Conservation (phyloP, 2,797 vertebrate species). For the Fundulus diaphanus region DNA sequence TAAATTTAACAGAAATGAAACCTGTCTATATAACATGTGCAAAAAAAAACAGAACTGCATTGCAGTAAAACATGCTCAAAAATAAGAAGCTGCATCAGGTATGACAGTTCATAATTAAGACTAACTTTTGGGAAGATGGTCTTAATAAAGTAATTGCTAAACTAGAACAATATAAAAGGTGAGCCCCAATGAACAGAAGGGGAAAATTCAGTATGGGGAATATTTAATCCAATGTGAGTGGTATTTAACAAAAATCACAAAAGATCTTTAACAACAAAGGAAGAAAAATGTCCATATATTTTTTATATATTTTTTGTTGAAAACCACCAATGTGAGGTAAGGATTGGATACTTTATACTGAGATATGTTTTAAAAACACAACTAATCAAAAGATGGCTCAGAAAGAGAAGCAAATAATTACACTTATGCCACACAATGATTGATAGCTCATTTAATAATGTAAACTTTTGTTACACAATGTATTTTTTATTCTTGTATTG, state of each 20-base stretch:
- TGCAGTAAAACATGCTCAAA: too few relatives aligned
- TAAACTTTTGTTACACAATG: conserved; percentile 22
- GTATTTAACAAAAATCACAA: not conserved
- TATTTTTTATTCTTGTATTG: conserved; percentile 42
- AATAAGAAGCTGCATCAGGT: too few relatives aligned
- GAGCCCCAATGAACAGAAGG: too few relatives aligned
- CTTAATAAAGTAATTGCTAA: too few relatives aligned
- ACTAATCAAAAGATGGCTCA: conserved; percentile 11
- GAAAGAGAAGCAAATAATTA: not conserved
- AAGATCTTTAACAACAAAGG: not conserved
- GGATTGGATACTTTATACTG: not conserved
- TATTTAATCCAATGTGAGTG: too few relatives aligned
- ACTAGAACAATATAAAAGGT: too few relatives aligned
- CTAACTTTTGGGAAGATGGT: too few relatives aligned
- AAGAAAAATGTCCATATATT: not conserved
- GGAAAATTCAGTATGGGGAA: too few relatives aligned
- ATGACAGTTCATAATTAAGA: too few relatives aligned
- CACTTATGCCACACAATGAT: conserved; percentile 16
- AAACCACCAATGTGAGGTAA: not conserved
- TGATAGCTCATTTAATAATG: conserved; percentile 37
- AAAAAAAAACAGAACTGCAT: too few relatives aligned
- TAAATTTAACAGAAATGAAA: too few relatives aligned
- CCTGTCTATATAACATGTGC: too few relatives aligned
- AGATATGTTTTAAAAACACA: not conserved
- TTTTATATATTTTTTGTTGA: not conserved